Evolutionary conservation across 1,140 invertebrate species (phyloP).

Genomic region (Bombyx mandarina): DNA sequence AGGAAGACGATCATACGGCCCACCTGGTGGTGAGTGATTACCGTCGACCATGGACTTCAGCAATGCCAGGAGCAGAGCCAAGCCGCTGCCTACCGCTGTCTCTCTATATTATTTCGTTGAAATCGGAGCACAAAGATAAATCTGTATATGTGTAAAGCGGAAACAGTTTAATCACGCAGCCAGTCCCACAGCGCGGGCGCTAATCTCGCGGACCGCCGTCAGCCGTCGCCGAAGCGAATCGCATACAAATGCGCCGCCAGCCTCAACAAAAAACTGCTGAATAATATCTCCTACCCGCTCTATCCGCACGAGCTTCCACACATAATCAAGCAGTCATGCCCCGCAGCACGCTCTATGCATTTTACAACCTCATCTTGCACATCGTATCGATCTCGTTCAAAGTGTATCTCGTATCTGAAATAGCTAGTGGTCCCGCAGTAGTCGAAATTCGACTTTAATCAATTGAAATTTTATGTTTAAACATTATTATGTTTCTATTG

Average conservation of each 20-base stretch:
- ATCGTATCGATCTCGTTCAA: conserved; percentile 3
- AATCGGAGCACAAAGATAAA: too few relatives aligned
- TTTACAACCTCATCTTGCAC: conserved; percentile 19
- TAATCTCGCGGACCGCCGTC: conserved; percentile 38
- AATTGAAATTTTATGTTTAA: too few relatives aligned
- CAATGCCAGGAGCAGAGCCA: too few relatives aligned
- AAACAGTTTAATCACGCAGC: conserved; percentile 55
- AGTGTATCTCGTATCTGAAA: background rate
- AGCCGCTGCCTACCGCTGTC: too few relatives aligned
- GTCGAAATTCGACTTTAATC: too few relatives aligned
- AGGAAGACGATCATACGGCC: too few relatives aligned
- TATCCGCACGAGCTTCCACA: conserved; percentile 33
- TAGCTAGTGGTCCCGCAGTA: background rate
- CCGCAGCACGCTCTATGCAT: conserved; percentile 31
- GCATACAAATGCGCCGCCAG: conserved; percentile 55
- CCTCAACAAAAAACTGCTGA: conserved; percentile 50
- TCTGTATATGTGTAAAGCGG: conserved; percentile 18
- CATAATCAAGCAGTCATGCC: conserved; percentile 43
- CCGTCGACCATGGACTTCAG: too few relatives aligned
- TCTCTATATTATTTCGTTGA: too few relatives aligned
- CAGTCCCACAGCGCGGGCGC: conserved; percentile 32
- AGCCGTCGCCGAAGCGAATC: conserved; percentile 46
- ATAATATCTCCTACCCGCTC: conserved; percentile 46
- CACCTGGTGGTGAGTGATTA: too few relatives aligned
- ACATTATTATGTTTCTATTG: too few relatives aligned